Percentiles rank a stretch among this genome's conserved stretches.
phyloP scores from a whole-genome alignment of 2,888 invertebrate species.

The Noctuana brunneofusca region DNA sequence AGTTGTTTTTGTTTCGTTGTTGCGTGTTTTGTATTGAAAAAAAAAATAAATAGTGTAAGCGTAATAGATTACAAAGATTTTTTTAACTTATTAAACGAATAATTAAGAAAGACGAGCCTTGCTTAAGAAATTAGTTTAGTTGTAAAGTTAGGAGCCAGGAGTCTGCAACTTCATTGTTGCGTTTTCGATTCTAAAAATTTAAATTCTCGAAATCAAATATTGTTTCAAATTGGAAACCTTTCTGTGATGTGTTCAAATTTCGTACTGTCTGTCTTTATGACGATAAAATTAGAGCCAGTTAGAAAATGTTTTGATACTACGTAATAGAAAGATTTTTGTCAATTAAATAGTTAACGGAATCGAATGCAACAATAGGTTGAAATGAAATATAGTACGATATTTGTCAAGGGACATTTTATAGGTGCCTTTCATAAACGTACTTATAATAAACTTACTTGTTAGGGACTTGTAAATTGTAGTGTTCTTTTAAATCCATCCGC shows the following conservation, averaged over 20 bases:
- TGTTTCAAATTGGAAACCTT: constrained; percentile 21
- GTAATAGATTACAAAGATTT: constrained; percentile 61
- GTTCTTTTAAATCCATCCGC: constrained; percentile 75
- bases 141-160: constrained; percentile 68
- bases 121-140: constrained; percentile 79
- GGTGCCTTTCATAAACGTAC: constrained; percentile 77
- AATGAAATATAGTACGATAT: constrained; percentile 63
- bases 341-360: constrained; percentile 45
- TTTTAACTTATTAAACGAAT: constrained; percentile 78
- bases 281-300: constrained; percentile 24
- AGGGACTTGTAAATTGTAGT: constrained; percentile 72
- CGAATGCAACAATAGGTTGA: constrained; percentile 61
- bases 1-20: constrained; percentile 81
- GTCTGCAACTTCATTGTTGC: constrained; percentile 50
- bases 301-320: constrained; percentile 29
- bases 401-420: constrained; percentile 75
- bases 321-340: constrained; percentile 38
- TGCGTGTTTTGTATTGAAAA: constrained; percentile 78
- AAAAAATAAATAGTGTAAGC: constrained; percentile 67
- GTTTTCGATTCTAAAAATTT: constrained; percentile 51
- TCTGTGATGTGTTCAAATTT: constrained; percentile 34
- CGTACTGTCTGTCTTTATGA: constrained; percentile 27
- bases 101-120: constrained; percentile 81
- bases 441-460: constrained; percentile 61
- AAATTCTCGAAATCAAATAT: constrained; percentile 9